Base-by-base conservation (phyloP, 2,888 invertebrate species). In the Mesodorylaimus sp. region DNA sequence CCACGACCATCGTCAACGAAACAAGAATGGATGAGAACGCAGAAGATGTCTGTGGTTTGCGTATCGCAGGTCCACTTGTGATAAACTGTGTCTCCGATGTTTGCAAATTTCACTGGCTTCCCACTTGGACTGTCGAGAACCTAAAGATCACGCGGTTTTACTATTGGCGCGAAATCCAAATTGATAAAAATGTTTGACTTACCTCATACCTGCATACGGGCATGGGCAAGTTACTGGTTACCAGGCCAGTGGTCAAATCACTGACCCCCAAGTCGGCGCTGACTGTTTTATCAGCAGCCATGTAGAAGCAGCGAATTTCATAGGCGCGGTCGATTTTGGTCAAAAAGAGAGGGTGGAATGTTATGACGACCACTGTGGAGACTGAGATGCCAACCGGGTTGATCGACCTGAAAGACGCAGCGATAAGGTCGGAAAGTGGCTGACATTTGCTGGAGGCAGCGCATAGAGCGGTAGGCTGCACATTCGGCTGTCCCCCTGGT, bases 21-120 rank as follows among this genome's bases (percentile, higher is more conserved):
- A 24, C 47, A 46, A 5, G 47, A 46, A 36, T 46, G 47, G 3
- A 46, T 36, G 7, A 21, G 10, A 29, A 46, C 36, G 36, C 47
- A 46, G 36, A 27, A 46, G 7, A 23, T 21, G n/a, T 46, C 47
- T n/a, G 21, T 26, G 7, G 26, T 46, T 28, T 24, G n/a, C 3
- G 47, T 24, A n/a, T 46, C 47, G 23, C 47, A 46, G 3, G 47
- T 46, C 47, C 47, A 46, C 21, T 46, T 46, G 37, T 46, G 47
- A 23, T 36, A 46, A 3, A 46, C 47, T 19, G 21, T 7, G n/a
- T 46, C 47, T 16, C 47, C 47, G 16, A 46, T 36, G 7, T n/a
- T 16, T 10, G 47, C 47, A 46, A n/a, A 46, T 26, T 36, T n/a
- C n/a, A n/a, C n/a, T n/a, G n/a, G n/a, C n/a, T n/a, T n/a, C n/a